Base-by-base conservation (phyloP, 2,888 invertebrate species). In the Hypomecis atomaria region DNA sequence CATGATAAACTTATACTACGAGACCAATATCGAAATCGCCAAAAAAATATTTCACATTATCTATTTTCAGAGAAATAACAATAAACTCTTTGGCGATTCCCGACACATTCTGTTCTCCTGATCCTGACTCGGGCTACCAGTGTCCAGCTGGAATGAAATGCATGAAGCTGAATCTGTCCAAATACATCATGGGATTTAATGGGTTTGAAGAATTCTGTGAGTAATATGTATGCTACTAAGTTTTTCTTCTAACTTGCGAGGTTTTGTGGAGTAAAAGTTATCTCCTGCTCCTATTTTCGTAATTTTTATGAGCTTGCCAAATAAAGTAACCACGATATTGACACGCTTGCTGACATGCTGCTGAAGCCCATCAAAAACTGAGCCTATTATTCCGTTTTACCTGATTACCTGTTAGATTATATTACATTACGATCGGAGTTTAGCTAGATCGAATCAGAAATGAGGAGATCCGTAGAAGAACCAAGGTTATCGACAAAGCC, bases 111-210 rank as follows among this genome's bases (percentile, higher is more conserved):
- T 99, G 99, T 87, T 99, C 99, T 45, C 96, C 95, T 68, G 97
- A 97, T 78, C 96, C 97, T 7, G 96, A 95, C 78, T 97, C 97
- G 11, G 99, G 99, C 0, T 99, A 99, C 86, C 98, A 99, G 82
- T 99, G 99, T 87, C 99, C 99, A 0, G 94, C 95, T 49, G 97
- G 98, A 62, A 98, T 99, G 99, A 97, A 96, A 78, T 99, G 99
- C 86, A 96, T 98, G 95, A 97, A 98, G 86, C 94, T 99, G 64
- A 96, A 97, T 78, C 94, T 99, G 45, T 96, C 97, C 5, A 96
- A 97, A 76, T 98, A 98, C 78, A 96, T 97, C 53, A 97, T 98
- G 94, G 99, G 99, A 0, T 99, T 99, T 84, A 99, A 99, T 90
- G 99, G 99, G 33, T 99, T 99, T 89, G 99, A 99, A 88, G 98